Base-by-base conservation (phyloP, 2,888 invertebrate genomes). In the Leucoptera coffeella region DNA sequence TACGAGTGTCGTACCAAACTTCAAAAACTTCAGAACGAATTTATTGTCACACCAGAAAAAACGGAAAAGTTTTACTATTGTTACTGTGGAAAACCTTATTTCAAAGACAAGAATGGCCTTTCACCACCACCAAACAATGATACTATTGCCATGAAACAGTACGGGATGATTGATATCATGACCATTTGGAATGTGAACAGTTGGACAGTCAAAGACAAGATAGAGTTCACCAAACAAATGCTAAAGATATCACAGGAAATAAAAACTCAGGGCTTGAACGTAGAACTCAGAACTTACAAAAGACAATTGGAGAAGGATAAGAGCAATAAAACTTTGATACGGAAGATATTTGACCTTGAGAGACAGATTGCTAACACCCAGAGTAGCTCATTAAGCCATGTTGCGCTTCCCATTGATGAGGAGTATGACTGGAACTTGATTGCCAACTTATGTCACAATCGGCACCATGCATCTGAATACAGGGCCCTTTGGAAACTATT, bases 401-500 rank as follows among this genome's bases (percentile, higher is more conserved):
- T 65, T 29, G 58, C 54, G 14, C 36, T 60, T 14, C 59, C 58
- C 1, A 36, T 60, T 13, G 39, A 55, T 23, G 32, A 58, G 22
- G 57, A 74, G 30, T 75, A 79, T 42, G 77, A 80, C 36, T 82
- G 81, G 81, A 49, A 74, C 14, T 52, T 58, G 28, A 55, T 81
- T 26, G 50, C 77, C 1, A 49, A 49, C 4, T 43, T 43, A 13
- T 33, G 74, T 4, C 64, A 71, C 32, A 49, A 60, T 17, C 71
- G 76, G n/a, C 84, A 84, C 39, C 67, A 72, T 1, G 53, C 76
- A 0, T 54, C 61, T 8, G 83, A 83, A 42, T 86, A 84, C 42
- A 55, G 72, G 37, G 69, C 80, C 0, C 74, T 85, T 43, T 88
- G 87, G 87, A 75, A 77, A 30, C 61, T 80, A 12, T 82, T 77